These are phyloP conservation scores for Argyrosomus regius DNA, from an alignment of 2,797 vertebrate species.

Conservation along the genomic window DNA sequence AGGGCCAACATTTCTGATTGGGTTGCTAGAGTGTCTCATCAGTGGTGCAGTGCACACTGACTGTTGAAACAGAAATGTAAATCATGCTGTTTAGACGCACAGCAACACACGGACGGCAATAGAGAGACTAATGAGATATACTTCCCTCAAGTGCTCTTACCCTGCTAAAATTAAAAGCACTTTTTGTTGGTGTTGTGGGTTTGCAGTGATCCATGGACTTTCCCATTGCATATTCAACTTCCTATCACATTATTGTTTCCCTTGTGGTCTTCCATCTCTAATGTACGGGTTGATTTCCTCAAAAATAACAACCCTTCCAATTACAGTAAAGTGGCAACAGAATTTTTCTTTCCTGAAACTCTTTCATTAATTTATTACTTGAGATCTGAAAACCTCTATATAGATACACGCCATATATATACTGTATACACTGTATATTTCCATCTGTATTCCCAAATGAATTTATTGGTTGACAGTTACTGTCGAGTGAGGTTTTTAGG, in stretches of 20 bases:
- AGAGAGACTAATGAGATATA: constrained; percentile 9
- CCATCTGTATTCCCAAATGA: background rate
- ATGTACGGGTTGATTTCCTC: background rate
- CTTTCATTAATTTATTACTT: background rate
- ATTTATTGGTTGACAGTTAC: background rate
- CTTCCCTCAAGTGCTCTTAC: background rate
- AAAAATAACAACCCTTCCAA: background rate
- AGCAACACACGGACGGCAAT: constrained; percentile 14
- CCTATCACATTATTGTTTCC: background rate
- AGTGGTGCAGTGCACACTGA: constrained; percentile 7
- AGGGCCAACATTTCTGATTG: constrained; percentile 35
- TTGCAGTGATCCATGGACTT: background rate
- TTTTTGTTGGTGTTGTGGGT: background rate
- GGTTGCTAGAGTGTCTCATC: constrained; percentile 12
- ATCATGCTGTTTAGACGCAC: constrained; percentile 30
- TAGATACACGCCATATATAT: background rate
- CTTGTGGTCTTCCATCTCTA: background rate
- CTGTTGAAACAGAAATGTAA: constrained; percentile 34
- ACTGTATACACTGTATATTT: no score
- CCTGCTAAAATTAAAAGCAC: background rate
- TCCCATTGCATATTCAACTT: background rate
- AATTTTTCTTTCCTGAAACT: background rate
- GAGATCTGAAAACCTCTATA: background rate
- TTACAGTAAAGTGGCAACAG: background rate
- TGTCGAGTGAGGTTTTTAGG: background rate